A percentile compares a stretch with the other conserved stretches of the same genome.
These are phyloP conservation scores for Serripes groenlandicus DNA, from an alignment of 2,888 invertebrate genomes.

Conservation along the genomic window DNA sequence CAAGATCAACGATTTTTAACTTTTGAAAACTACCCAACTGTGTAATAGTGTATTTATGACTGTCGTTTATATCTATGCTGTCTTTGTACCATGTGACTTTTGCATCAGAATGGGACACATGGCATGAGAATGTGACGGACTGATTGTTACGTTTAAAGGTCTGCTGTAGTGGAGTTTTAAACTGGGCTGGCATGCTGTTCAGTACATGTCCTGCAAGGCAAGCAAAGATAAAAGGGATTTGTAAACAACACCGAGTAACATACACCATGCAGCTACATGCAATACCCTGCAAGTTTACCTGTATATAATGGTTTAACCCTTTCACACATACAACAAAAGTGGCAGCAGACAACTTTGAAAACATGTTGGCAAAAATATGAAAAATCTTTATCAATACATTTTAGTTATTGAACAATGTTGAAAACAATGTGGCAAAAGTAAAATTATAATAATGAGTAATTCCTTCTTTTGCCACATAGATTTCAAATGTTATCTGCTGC, in stretches of 20 bases:
- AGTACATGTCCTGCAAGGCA: constrained; percentile 56
- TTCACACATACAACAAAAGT: too few relatives aligned
- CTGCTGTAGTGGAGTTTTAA: constrained; percentile 60
- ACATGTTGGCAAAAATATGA: too few relatives aligned
- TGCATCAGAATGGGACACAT: constrained; percentile 92
- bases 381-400: too few relatives aligned
- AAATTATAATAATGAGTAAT: too few relatives aligned
- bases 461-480: background rate
- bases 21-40: constrained; percentile 78
- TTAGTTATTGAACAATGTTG: too few relatives aligned
- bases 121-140: constrained; percentile 88
- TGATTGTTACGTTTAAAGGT: constrained; percentile 59
- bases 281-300: background rate
- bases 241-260: constrained; percentile 3
- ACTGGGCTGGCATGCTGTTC: constrained; percentile 67
- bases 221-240: background rate
- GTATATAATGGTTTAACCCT: background rate
- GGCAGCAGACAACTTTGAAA: too few relatives aligned
- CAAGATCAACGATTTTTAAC: constrained; percentile 74
- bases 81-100: constrained; percentile 93
- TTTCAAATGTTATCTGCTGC: background rate
- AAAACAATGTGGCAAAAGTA: too few relatives aligned
- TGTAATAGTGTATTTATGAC: constrained; percentile 69
- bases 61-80: constrained; percentile 63
- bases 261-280: constrained; percentile 11